These are phyloP conservation scores for Helicoverpa zea DNA, from an alignment of 1,140 invertebrate genomes.

Conservation along the genomic window DNA sequence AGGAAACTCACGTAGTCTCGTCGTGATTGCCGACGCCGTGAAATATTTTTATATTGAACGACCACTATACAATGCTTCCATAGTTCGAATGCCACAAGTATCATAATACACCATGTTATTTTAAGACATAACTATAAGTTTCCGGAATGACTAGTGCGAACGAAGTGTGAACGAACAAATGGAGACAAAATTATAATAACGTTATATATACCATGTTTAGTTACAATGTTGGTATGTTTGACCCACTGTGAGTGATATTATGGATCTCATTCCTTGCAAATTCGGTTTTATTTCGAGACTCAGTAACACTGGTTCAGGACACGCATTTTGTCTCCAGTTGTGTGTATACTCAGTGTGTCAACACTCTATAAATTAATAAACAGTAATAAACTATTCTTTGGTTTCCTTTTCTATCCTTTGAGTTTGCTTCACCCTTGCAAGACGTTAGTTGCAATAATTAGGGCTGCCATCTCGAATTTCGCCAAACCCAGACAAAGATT, in stretches of 20 bases:
- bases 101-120: constrained; percentile 48
- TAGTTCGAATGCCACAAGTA: constrained; percentile 35
- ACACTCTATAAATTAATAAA: constrained; percentile 81
- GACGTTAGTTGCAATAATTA: neutral
- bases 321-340: constrained; percentile 77
- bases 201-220: constrained; percentile 32
- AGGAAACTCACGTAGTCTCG: constrained; percentile 24
- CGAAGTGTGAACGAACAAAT: constrained; percentile 55
- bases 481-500: too few species aligned
- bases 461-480: too few species aligned
- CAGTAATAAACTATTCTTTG: constrained; percentile 61
- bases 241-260: constrained; percentile 71
- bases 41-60: constrained; percentile 28
- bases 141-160: constrained; percentile 47
- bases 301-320: constrained; percentile 36
- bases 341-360: constrained; percentile 73
- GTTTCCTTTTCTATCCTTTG: constrained; percentile 33
- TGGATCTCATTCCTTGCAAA: constrained; percentile 76
- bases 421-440: neutral
- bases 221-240: constrained; percentile 48
- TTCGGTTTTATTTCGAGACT: constrained; percentile 51
- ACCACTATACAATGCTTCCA: constrained; percentile 39
- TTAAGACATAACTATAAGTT: constrained; percentile 48
- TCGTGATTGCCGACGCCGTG: neutral
- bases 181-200: constrained; percentile 57